A percentile compares a stretch with the other conserved stretches of the same genome.
These are phyloP conservation scores for Cryptotermes secundus DNA, from an alignment of 1,140 invertebrate species.

Conservation along the genomic window DNA sequence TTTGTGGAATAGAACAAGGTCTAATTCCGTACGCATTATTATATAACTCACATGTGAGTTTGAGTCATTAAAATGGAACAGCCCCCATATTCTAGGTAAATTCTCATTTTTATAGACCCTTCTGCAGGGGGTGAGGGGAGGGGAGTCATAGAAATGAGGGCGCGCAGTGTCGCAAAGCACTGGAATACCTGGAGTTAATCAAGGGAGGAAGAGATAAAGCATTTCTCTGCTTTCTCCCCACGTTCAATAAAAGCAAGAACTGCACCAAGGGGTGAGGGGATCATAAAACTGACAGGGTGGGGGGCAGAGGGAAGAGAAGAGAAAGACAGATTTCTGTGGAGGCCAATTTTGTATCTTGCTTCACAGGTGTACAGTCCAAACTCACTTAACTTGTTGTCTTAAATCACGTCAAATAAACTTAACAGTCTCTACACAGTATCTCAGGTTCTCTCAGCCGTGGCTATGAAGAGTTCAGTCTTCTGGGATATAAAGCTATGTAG, in stretches of 20 bases:
- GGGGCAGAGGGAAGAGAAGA: not conserved
- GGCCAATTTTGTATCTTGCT: conserved; percentile 27
- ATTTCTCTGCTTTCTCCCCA: not conserved
- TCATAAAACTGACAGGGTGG: not conserved
- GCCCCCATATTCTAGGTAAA: not conserved
- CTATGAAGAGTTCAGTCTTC: too few species aligned
- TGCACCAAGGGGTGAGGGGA: not conserved
- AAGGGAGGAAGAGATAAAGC: not conserved
- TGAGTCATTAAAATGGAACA: not conserved
- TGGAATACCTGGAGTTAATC: not conserved
- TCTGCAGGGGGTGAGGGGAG: not conserved
- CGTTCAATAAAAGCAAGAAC: conserved; percentile 26
- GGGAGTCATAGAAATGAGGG: not conserved
- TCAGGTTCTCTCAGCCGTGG: too few species aligned
- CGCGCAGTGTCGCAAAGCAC: not conserved
- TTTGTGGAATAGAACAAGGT: not conserved
- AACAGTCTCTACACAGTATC: too few species aligned
- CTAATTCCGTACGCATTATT: not conserved
- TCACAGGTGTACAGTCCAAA: not conserved
- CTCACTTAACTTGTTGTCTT: not conserved
- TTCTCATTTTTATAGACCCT: not conserved
- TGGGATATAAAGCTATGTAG: too few species aligned
- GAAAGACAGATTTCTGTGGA: conserved; percentile 29
- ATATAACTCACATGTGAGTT: not conserved
- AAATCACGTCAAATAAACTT: too few species aligned